phyloP scores from a whole-genome alignment of 2,888 invertebrate genomes.

The Hirtodrosophila confusa region DNA sequence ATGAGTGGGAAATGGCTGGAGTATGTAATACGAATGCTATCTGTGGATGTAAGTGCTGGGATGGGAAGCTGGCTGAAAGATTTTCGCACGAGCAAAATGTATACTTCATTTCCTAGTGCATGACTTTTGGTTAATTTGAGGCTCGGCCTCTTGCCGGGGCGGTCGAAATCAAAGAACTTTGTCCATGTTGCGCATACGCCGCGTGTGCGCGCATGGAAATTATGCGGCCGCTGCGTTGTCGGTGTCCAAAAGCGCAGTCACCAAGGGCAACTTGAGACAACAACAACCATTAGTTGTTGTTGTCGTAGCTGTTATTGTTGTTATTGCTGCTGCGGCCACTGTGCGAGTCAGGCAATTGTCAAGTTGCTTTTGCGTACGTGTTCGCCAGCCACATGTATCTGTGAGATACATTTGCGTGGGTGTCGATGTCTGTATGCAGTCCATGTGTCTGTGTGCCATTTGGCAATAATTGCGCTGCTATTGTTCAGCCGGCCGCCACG shows the following conservation, averaged over 20 bases:
- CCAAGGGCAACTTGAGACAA: conserved; percentile 38
- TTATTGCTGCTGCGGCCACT: conserved; percentile 55
- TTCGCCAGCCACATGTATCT: conserved; percentile 33
- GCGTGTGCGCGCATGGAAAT: conserved; percentile 67
- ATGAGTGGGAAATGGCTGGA: conserved; percentile 1
- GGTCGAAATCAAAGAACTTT: conserved; percentile 72
- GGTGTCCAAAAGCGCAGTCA: conserved; percentile 47
- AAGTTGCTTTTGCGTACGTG: conserved; percentile 53
- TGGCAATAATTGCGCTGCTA: conserved; percentile 77
- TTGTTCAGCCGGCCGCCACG: conserved; percentile 65
- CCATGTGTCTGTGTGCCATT: conserved; percentile 58
- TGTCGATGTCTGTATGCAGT: conserved; percentile 1
- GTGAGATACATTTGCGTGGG: conserved; percentile 41
- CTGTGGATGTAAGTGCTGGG: not conserved
- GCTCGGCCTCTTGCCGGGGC: conserved; percentile 28
- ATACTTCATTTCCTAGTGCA: conserved; percentile 71
- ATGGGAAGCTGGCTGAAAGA: conserved; percentile 62
- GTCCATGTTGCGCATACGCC: conserved; percentile 75
- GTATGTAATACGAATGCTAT: conserved; percentile 8
- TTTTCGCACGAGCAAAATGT: conserved; percentile 64
- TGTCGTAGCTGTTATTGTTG: conserved; percentile 34
- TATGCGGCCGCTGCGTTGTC: conserved; percentile 36
- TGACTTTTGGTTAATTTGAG: conserved; percentile 67
- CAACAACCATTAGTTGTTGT: conserved; percentile 18
- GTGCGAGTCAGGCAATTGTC: conserved; percentile 56